phyloP scores from a whole-genome alignment of 2,113 vertebrate species.

The Trogon surrucura region DNA sequence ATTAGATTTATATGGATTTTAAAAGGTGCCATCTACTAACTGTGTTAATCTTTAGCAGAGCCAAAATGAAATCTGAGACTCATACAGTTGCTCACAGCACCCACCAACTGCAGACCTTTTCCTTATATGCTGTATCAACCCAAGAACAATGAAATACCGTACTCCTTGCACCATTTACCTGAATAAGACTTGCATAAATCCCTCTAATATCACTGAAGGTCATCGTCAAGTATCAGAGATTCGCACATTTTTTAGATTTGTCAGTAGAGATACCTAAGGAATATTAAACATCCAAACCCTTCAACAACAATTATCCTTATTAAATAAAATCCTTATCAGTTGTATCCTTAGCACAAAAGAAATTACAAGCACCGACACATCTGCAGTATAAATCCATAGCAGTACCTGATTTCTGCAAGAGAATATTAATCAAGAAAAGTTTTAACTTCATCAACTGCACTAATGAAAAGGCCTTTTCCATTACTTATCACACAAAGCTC shows the following conservation, averaged over 20 bases:
- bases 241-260: constrained; percentile 64
- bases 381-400: constrained; percentile 39
- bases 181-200: constrained; percentile 50
- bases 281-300: constrained; percentile 67
- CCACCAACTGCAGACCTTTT: background rate
- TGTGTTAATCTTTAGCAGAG: background rate
- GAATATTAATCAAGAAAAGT: constrained; percentile 70
- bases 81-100: background rate
- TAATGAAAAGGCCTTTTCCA: constrained; percentile 66
- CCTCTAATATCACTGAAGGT: constrained; percentile 66
- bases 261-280: constrained; percentile 57
- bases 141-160: constrained; percentile 9
- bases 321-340: constrained; percentile 69
- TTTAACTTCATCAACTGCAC: constrained; percentile 68
- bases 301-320: constrained; percentile 72
- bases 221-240: constrained; percentile 65
- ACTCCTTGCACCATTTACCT: constrained; percentile 36
- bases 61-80: background rate
- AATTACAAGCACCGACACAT: constrained; percentile 59
- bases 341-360: constrained; percentile 65
- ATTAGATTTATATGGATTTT: background rate
- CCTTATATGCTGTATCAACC: background rate
- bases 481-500: constrained; percentile 46
- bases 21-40: background rate
- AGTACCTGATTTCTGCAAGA: constrained; percentile 44